These are phyloP conservation scores for Poecile montanus DNA, from an alignment of 2,797 vertebrate species.

Conservation along the genomic window DNA sequence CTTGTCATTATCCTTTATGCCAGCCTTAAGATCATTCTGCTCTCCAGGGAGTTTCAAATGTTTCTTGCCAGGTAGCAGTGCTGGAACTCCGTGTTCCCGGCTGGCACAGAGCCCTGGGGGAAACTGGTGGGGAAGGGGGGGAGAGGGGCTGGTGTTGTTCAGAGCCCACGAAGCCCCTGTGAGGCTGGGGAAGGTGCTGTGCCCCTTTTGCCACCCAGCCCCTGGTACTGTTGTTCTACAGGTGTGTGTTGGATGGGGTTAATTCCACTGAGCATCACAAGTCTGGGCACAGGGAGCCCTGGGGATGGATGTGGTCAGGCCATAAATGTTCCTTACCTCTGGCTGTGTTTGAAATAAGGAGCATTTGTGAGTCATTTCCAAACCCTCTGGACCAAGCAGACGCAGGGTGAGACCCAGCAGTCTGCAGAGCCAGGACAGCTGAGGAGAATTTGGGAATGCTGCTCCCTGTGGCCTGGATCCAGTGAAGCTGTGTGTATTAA, in stretches of 20 bases:
- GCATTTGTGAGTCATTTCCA: constrained; percentile 63
- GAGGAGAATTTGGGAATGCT: neutral
- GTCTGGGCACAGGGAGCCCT: neutral
- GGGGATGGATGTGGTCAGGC: neutral
- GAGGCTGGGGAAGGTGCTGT: neutral
- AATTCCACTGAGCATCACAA: constrained; percentile 1
- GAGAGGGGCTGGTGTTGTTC: accelerated
- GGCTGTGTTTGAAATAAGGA: constrained; percentile 65
- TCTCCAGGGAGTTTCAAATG: neutral
- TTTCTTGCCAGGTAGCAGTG: neutral
- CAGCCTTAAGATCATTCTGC: neutral
- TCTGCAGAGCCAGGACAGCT: neutral
- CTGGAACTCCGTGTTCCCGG: neutral
- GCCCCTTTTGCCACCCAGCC: neutral
- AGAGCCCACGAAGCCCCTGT: neutral
- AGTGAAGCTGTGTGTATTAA: accelerated
- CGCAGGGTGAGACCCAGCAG: neutral
- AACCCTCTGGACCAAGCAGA: constrained; percentile 53
- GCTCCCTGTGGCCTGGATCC: neutral
- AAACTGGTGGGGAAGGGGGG: neutral
- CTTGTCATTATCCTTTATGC: constrained; percentile 20
- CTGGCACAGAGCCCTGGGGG: neutral
- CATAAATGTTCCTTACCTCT: constrained; percentile 19
- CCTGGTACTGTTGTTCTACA: neutral
- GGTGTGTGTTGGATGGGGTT: constrained; percentile 34